Evolutionary conservation across 1,140 invertebrate genomes (phyloP).

Genomic region (Drosophila littoralis): DNA sequence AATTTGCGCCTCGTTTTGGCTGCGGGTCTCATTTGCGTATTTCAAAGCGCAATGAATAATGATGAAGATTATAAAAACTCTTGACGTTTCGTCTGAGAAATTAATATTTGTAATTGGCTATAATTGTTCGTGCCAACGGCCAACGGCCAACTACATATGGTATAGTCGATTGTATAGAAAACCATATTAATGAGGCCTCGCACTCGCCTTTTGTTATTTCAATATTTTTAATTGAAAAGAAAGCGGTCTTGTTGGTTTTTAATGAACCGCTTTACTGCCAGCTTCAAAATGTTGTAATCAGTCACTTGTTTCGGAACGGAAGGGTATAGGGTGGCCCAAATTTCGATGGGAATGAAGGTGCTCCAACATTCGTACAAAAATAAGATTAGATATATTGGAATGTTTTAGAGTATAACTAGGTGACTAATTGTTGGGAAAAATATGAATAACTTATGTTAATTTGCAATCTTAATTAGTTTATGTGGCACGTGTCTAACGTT

Average conservation of each 20-base stretch:
- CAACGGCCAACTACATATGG: constrained; percentile 27
- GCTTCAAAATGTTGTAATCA: constrained; percentile 59
- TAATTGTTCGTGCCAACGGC: constrained; percentile 76
- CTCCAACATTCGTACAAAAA: background rate
- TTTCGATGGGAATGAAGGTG: constrained; percentile 9
- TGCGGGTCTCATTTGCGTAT: constrained; percentile 76
- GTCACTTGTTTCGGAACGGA: constrained; percentile 11
- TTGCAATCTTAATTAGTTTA: constrained; percentile 20
- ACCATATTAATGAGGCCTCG: constrained; percentile 55
- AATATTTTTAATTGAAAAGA: constrained; percentile 78
- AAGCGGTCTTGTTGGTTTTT: constrained; percentile 56
- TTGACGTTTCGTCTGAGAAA: constrained; percentile 76
- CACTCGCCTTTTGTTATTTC: constrained; percentile 53
- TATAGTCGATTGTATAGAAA: constrained; percentile 25
- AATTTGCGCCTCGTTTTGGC: constrained; percentile 76
- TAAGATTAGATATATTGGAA: background rate
- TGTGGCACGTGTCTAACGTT: constrained; percentile 21
- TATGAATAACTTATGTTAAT: background rate
- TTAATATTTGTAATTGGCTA: constrained; percentile 83
- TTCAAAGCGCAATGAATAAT: constrained; percentile 80
- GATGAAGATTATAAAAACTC: constrained; percentile 67
- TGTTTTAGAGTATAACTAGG: too few species aligned
- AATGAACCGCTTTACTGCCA: constrained; percentile 68
- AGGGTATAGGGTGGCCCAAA: background rate
- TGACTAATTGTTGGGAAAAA: too few species aligned